These are phyloP conservation scores for Acanthococcus lagerstroemiae DNA, from an alignment of 2,888 invertebrate species.

Conservation along the genomic window DNA sequence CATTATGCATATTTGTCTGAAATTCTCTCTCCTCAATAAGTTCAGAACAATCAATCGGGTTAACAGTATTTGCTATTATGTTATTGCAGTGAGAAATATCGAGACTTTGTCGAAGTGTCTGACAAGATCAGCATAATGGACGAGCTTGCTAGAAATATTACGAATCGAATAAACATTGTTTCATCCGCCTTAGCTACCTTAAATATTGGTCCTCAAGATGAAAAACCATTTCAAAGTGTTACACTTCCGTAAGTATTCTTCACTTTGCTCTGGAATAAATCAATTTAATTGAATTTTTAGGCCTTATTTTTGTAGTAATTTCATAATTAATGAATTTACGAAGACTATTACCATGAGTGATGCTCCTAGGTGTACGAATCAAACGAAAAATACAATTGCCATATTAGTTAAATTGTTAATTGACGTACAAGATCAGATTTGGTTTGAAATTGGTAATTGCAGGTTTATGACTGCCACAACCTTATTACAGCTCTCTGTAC, in stretches of 20 bases:
- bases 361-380: no score
- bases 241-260: no score
- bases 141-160: background rate
- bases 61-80: background rate
- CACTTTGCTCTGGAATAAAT: no score
- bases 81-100: slow-evolving; percentile 18
- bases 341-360: no score
- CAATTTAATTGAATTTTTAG: no score
- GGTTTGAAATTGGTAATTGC: slow-evolving; percentile 3
- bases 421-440: slow-evolving; percentile 21
- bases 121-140: slow-evolving; percentile 16
- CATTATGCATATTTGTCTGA: no score
- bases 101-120: slow-evolving; percentile 14
- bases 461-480: slow-evolving; percentile 8
- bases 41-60: background rate
- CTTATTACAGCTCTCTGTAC: slow-evolving; percentile 14
- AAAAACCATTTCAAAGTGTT: no score
- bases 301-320: no score
- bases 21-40: background rate
- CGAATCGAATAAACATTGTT: slow-evolving; percentile 6
- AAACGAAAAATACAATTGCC: no score
- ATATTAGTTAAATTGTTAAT: slow-evolving; percentile 13
- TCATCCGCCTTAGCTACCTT: background rate
- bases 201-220: no score
- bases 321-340: no score